Percentiles rank a stretch among this genome's conserved stretches.
phyloP scores from a whole-genome alignment of 2,888 invertebrate genomes.

The Pardosa pseudoannulata region DNA sequence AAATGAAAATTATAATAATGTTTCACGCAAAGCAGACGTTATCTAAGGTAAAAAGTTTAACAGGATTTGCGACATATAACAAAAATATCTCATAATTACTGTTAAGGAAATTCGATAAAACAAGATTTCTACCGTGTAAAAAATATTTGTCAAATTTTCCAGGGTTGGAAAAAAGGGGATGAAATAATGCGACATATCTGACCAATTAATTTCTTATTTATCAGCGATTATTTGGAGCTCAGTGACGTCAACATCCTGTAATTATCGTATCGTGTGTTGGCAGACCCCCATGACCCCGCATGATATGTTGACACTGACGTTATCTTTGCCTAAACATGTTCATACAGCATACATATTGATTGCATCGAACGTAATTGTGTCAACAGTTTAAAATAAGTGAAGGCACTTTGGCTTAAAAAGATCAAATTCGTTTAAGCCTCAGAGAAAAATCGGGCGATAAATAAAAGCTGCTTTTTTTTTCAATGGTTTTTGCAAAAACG shows the following conservation, averaged over 20 bases:
- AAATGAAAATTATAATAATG: background rate
- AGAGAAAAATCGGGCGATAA: background rate
- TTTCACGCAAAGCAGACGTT: background rate
- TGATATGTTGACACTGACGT: conserved; percentile 46
- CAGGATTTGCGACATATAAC: background rate
- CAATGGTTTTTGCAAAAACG: no score
- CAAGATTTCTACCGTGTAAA: background rate
- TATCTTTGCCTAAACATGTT: conserved; percentile 37
- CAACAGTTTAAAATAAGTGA: conserved; percentile 6
- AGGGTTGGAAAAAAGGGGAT: background rate
- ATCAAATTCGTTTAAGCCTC: background rate
- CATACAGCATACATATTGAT: conserved; percentile 49
- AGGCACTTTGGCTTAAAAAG: background rate
- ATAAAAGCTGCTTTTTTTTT: background rate
- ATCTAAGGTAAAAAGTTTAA: background rate
- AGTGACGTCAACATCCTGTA: conserved; percentile 49
- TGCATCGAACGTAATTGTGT: conserved; percentile 36
- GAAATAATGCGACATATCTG: background rate
- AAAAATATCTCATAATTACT: conserved; percentile 6
- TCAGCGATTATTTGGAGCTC: conserved; percentile 53
- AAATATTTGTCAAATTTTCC: background rate
- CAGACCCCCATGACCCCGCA: conserved; percentile 40
- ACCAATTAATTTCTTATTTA: conserved; percentile 70
- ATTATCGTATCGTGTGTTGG: conserved; percentile 64
- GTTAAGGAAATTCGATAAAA: background rate